Base-by-base conservation (phyloP, 2,888 invertebrate genomes). In the Idaea dimidiata region DNA sequence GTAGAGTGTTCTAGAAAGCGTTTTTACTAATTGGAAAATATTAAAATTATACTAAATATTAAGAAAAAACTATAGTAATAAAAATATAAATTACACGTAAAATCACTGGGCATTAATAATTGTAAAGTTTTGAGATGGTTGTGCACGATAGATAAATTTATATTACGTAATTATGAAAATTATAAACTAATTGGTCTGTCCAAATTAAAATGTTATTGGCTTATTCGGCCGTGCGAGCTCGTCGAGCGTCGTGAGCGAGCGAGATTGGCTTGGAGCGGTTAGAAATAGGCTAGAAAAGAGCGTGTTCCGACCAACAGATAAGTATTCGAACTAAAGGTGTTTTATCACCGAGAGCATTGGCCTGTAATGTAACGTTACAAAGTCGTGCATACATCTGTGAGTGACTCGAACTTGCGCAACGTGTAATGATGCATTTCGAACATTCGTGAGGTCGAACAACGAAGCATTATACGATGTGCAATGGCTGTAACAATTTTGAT, bases 91-190 rank as follows among this genome's bases (percentile, higher is more conserved):
- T 17, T 55, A 64, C 66, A 69, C 62, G 60, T 65, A 72, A 56
- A 74, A 69, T 72, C 72, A 79, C 75, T 69, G 72, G 71, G 68
- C 71, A 77, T 75, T 75, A 78, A 72, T 72, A 73, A 70, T 73
- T 79, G 79, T 82, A 82, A 83, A 84, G 81, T 81, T 84, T 83
- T 84, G 86, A 85, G 86, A 91, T 86, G 91, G 91, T 92, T 92
- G 91, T 92, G 91, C 91, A 91, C 90, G 86, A 86, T 92, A 91
- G 87, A 82, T 81, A 71, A 73, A 74, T 77, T 75, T 85, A 84
- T 78, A 79, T 77, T 79, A 82, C 77, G 72, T 77, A 84, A 85
- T 83, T 85, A 81, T 82, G 75, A 83, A 80, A 65, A 60, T 66
- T 54, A 24, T 24, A 24, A n/a, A 61, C 74, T 81, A 85, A 87